Percentiles rank a stretch among this genome's conserved stretches.
Conservation (phyloP, 2,888 invertebrate genomes). For the Allacma fusca region DNA sequence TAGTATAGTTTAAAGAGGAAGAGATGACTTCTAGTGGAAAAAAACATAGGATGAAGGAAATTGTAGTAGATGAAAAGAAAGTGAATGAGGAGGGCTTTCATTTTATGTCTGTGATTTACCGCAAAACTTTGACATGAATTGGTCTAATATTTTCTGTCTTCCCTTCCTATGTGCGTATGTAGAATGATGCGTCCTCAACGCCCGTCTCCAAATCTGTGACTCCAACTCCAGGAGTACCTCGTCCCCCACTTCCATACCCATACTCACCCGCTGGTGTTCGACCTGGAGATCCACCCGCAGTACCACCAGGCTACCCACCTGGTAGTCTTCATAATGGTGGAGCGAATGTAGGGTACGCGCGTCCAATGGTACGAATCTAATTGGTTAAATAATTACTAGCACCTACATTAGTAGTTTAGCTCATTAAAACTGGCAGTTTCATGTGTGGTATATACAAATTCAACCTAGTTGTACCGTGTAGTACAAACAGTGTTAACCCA, state of each 20-base stretch:
- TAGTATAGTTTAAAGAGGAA: too few relatives aligned
- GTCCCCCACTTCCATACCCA: conserved; percentile 59
- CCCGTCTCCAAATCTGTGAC: conserved; percentile 68
- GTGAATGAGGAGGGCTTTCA: not conserved
- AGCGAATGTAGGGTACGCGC: conserved; percentile 59
- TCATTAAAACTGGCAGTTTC: too few relatives aligned
- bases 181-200: conserved; percentile 68
- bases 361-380: conserved; percentile 61
- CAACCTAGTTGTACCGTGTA: too few relatives aligned
- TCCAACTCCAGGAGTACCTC: conserved; percentile 63
- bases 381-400: too few relatives aligned
- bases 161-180: conserved; percentile 42
- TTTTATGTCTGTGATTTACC: conserved; percentile 26
- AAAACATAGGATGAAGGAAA: too few relatives aligned
- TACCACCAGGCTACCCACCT: conserved; percentile 58
- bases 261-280: conserved; percentile 58
- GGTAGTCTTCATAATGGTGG: conserved; percentile 58
- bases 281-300: conserved; percentile 54
- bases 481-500: too few relatives aligned
- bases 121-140: conserved; percentile 18
- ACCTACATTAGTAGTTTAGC: too few relatives aligned
- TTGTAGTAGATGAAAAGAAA: not conserved
- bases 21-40: too few relatives aligned
- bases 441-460: too few relatives aligned
- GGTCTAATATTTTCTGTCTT: conserved; percentile 23